A percentile compares a stretch with the other conserved stretches of the same genome.
Evolutionary conservation across 2,113 vertebrate species (phyloP).

Genomic region (Hippoglossus stenolepis): DNA sequence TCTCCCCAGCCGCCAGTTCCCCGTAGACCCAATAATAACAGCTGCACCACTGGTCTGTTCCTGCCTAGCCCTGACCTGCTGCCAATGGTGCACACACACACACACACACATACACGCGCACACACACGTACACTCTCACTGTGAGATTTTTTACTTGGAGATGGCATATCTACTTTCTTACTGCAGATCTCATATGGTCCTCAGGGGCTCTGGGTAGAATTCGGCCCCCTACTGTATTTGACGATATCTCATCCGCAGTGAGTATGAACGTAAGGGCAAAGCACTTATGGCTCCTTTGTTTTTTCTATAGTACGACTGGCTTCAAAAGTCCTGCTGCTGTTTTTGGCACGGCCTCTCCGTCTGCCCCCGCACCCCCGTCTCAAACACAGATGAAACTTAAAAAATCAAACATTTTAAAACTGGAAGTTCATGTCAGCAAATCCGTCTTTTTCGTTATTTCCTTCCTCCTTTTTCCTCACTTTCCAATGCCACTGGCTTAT

Average conservation of each 20-base stretch:
- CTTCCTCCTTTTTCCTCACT: conserved; percentile 7
- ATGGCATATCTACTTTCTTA: conserved; percentile 61
- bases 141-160: conserved; percentile 46
- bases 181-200: conserved; percentile 36
- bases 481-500: conserved; percentile 20
- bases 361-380: conserved; percentile 27
- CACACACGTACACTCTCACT: conserved; percentile 7
- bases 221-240: conserved; percentile 17
- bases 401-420: conserved; percentile 43
- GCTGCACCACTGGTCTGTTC: conserved; percentile 71
- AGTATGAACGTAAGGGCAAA: conserved; percentile 51
- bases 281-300: conserved; percentile 74
- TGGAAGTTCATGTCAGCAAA: conserved; percentile 42
- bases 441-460: not conserved
- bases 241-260: conserved; percentile 30
- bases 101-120: conserved; percentile 23
- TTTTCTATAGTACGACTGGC: conserved; percentile 55
- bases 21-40: conserved; percentile 78
- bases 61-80: conserved; percentile 69
- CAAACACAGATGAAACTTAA: conserved; percentile 68
- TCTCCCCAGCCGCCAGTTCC: conserved; percentile 75
- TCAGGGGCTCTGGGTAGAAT: conserved; percentile 19
- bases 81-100: conserved; percentile 54
- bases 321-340: conserved; percentile 66
- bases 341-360: conserved; percentile 73